Evolutionary conservation across 2,888 invertebrate species (phyloP).

Genomic region (Platycnemis pennipes): DNA sequence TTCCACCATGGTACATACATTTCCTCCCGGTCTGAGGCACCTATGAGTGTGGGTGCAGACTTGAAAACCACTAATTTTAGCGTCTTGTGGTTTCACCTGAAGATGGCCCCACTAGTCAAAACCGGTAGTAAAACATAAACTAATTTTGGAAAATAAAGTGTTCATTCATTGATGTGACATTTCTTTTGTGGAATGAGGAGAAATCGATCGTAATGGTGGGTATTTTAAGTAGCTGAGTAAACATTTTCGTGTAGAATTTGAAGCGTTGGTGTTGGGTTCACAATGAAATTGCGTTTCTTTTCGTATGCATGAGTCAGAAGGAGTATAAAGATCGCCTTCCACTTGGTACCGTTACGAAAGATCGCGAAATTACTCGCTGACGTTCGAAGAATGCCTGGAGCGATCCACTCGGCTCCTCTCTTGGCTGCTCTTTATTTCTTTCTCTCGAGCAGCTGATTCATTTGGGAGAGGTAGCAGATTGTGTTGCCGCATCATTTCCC

Average conservation of each 20-base stretch:
- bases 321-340: neutral
- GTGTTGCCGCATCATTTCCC: constrained; percentile 16
- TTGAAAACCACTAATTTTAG: too few species aligned
- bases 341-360: neutral
- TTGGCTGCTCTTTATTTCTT: neutral
- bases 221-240: neutral
- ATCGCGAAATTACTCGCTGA: neutral
- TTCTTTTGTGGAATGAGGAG: neutral
- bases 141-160: too few species aligned
- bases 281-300: neutral
- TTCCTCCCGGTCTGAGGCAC: too few species aligned
- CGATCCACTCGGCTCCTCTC: neutral
- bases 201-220: neutral
- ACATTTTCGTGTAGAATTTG: neutral
- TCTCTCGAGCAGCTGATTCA: neutral
- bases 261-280: neutral
- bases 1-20: too few species aligned
- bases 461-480: neutral
- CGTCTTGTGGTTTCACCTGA: too few species aligned
- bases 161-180: too few species aligned
- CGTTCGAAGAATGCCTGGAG: neutral
- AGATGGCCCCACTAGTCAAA: too few species aligned
- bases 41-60: too few species aligned
- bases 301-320: neutral
- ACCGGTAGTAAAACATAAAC: too few species aligned